Evolutionary conservation across 2,797 vertebrate genomes (phyloP).

Genomic region (Oreochromis mossambicus): DNA sequence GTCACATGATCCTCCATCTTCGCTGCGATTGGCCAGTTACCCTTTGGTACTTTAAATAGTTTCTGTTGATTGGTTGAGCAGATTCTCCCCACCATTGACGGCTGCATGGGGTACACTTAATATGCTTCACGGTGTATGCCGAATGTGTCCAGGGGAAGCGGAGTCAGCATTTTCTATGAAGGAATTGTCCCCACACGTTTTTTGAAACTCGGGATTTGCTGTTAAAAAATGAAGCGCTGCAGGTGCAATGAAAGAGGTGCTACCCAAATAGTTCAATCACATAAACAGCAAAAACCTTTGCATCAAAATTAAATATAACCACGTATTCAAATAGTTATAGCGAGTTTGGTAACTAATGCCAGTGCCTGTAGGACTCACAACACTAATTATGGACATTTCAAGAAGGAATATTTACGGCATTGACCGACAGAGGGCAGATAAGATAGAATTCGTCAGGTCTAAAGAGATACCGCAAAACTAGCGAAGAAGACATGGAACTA

Average conservation of each 20-base stretch:
- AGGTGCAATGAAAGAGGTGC: background rate
- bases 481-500: constrained; percentile 26
- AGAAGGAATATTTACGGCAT: background rate
- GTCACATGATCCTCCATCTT: constrained; percentile 22
- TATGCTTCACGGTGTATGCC: fast-evolving
- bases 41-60: background rate
- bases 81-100: background rate
- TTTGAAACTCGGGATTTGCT: background rate
- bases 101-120: background rate
- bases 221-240: background rate
- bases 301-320: background rate
- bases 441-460: fast-evolving
- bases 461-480: background rate
- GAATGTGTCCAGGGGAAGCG: background rate
- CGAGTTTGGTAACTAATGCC: background rate
- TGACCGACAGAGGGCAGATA: constrained; percentile 21
- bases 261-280: background rate
- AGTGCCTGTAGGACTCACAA: background rate
- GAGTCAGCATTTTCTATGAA: background rate
- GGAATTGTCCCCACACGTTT: background rate
- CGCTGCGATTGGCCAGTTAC: constrained; percentile 39
- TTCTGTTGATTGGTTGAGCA: constrained; percentile 49
- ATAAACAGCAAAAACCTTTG: background rate
- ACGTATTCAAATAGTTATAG: background rate
- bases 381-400: background rate